Percentiles rank a stretch among this genome's conserved stretches.
Evolutionary conservation across 2,888 invertebrate genomes (phyloP).

Genomic region (Calliphora vomitoria): DNA sequence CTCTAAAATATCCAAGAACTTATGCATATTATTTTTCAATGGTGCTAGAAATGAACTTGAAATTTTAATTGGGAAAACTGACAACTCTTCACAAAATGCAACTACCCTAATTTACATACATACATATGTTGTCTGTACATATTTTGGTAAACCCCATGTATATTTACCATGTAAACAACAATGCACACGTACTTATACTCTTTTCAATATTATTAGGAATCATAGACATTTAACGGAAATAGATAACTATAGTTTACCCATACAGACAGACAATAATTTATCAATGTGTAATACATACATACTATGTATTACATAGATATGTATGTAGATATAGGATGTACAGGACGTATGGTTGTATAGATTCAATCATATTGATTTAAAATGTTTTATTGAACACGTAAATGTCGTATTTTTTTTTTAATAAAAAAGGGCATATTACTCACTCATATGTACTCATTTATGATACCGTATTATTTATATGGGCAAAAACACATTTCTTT

Average conservation of each 20-base stretch:
- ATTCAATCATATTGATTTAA: slow-evolving; percentile 1
- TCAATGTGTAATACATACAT: background rate
- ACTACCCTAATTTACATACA: background rate
- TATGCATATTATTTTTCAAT: no score
- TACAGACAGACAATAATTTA: background rate
- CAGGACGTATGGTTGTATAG: slow-evolving; percentile 3
- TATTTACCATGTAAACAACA: slow-evolving; percentile 17
- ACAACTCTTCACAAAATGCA: no score
- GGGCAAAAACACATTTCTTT: no score
- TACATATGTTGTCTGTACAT: background rate
- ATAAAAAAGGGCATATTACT: background rate
- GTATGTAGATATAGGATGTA: background rate
- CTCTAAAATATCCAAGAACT: no score
- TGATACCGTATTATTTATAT: no score
- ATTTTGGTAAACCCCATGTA: background rate
- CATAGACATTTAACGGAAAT: slow-evolving; percentile 58
- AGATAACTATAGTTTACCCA: slow-evolving; percentile 22
- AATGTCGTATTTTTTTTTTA: background rate
- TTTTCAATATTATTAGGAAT: background rate
- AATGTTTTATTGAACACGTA: background rate
- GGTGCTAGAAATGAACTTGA: no score
- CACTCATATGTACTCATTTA: background rate
- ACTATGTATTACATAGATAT: background rate
- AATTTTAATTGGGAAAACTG: no score
- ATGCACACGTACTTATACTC: background rate